Percentiles rank a stretch among this genome's conserved stretches.
These are phyloP conservation scores for Mesorhabditis spiculigera DNA, from an alignment of 2,888 invertebrate genomes.

Conservation along the genomic window DNA sequence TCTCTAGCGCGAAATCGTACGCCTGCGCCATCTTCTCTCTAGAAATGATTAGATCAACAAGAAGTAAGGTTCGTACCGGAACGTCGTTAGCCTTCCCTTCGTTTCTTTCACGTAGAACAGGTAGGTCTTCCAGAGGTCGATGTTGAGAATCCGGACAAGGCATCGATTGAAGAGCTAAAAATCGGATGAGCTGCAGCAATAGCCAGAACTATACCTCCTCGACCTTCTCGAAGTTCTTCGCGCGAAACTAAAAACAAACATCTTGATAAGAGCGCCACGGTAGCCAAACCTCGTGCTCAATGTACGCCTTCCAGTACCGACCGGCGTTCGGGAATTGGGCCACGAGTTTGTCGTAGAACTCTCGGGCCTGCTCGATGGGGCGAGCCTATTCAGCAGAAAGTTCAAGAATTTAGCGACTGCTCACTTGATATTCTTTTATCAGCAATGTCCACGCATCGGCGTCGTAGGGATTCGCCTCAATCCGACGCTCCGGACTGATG, in stretches of 20 bases:
- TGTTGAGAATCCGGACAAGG: constrained; percentile 94
- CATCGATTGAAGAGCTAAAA: constrained; percentile 90
- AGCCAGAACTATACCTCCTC: constrained; percentile 73
- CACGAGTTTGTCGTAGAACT: constrained; percentile 89
- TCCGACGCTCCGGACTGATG: constrained; percentile 62
- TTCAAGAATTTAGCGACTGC: not conserved
- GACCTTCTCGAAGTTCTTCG: constrained; percentile 92
- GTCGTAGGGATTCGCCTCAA: constrained; percentile 85
- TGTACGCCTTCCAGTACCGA: constrained; percentile 96
- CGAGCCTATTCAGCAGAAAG: constrained; percentile 57
- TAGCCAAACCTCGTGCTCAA: constrained; percentile 81
- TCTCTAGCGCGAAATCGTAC: constrained; percentile 96
- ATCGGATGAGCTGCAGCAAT: not conserved
- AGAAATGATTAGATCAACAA: constrained; percentile 20
- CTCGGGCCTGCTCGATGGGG: constrained; percentile 76
- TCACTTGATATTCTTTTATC: constrained; percentile 81
- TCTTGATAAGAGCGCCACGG: constrained; percentile 3
- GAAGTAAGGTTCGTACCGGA: constrained; percentile 67
- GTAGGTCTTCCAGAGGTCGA: constrained; percentile 97
- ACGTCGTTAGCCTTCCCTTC: constrained; percentile 83
- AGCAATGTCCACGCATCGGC: constrained; percentile 96
- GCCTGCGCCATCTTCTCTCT: constrained; percentile 99
- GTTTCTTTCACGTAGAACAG: constrained; percentile 96
- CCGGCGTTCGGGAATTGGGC: constrained; percentile 91
- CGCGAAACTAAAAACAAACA: constrained; percentile 79